Evolutionary conservation across 2,113 vertebrate species (phyloP), one percentile per base, ranked within the genome.

Genomic region (Rostratula benghalensis): DNA sequence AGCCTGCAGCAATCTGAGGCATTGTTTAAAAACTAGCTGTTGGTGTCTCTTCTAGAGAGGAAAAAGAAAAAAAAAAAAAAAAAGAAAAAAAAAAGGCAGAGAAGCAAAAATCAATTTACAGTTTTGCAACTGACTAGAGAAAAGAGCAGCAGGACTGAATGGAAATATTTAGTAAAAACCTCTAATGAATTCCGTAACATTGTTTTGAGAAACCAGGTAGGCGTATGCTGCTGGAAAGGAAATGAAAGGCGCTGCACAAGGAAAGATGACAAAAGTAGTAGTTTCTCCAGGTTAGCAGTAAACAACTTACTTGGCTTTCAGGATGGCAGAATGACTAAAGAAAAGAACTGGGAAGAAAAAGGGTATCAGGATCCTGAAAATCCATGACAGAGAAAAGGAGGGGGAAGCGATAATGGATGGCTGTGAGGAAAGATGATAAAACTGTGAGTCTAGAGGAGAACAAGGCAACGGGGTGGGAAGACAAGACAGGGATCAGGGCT

Each of bases 401-500:
- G 17, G 20, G 85, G 27, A 93, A 35, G 84, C 19, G 51, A 23
- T 39, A 93, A 96, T 3, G 79, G 59, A 88, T 79, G 74, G 60
- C 18, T 75, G 25, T 0, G 78, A 84, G 24, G 15, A 10, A n/a
- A 68, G 22, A 67, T 63, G 81, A 87, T 56, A 71, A 71, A 93
- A 75, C 2, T 16, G 43, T 8, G 45, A 88, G 67, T 51, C 46
- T 35, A 79, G 81, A 85, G 51, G 35, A 89, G 81, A 87, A 87
- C 91, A 94, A 81, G 76, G 45, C 5, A 5, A 84, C 89, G 59
- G n/a, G 81, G 73, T 25, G 54, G 59, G 93, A 77, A 87, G 79
- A 94, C 93, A 95, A 90, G 80, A 60, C 57, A 76, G 74, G 43
- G 61, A 82, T 65, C 91, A 87, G 48, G 33, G 48, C 51, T 95